These are phyloP conservation scores for Solea solea DNA, from an alignment of 2,113 vertebrate species.

Conservation along the genomic window DNA sequence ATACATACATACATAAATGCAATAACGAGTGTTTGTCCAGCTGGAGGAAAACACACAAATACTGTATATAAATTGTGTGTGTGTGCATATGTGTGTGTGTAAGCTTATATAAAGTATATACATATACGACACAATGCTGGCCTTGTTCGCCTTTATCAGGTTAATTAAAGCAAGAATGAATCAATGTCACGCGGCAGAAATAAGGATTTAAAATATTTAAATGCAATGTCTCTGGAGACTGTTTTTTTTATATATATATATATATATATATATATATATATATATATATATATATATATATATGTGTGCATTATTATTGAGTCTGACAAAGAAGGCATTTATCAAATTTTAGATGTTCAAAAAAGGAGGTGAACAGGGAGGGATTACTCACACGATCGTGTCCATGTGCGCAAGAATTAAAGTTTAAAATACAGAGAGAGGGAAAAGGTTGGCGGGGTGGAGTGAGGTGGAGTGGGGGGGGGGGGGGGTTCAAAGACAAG, in stretches of 20 bases:
- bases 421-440: slow-evolving; percentile 80
- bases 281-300: slow-evolving; percentile 39
- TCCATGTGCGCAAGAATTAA: slow-evolving; percentile 67
- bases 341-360: slow-evolving; percentile 92
- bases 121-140: slow-evolving; percentile 88
- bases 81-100: no score
- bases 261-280: slow-evolving; percentile 39
- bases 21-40: slow-evolving; percentile 42
- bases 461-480: neutral
- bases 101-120: no score
- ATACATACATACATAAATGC: slow-evolving; percentile 44
- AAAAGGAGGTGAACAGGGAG: slow-evolving; percentile 80
- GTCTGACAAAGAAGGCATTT: slow-evolving; percentile 94
- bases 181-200: slow-evolving; percentile 99
- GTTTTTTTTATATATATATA: neutral
- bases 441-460: no score
- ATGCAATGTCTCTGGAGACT: slow-evolving; percentile 93
- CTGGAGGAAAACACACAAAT: slow-evolving; percentile 5
- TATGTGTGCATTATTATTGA: slow-evolving; percentile 63
- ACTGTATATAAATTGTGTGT: neutral
- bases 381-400: slow-evolving; percentile 86
- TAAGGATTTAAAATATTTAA: slow-evolving; percentile 90
- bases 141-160: slow-evolving; percentile 98
- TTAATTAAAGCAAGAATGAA: slow-evolving; percentile 99
- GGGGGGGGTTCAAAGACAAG: slow-evolving; percentile 80